phyloP scores from a whole-genome alignment of 2,888 invertebrate genomes.

The Taphrorychus bicolor region DNA sequence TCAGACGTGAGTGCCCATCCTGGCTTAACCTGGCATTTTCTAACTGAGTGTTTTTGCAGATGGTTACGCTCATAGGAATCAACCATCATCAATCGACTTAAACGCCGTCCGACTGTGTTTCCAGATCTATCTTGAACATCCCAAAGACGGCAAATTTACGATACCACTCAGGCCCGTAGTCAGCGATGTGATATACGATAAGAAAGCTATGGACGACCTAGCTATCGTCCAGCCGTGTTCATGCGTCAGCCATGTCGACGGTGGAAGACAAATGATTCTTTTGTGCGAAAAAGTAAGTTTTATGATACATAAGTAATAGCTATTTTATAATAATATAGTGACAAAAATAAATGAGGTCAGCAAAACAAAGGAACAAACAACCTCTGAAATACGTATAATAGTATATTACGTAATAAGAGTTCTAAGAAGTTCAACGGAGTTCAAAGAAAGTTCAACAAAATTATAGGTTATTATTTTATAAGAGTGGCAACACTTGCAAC shows the following conservation, averaged over 20 bases:
- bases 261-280: conserved; percentile 86
- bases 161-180: conserved; percentile 79
- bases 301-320: no score
- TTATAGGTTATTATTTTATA: no score
- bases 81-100: conserved; percentile 89
- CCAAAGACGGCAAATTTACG: conserved; percentile 69
- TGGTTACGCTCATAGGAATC: conserved; percentile 83
- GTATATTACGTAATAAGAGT: no score
- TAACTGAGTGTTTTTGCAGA: conserved; percentile 65
- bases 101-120: conserved; percentile 94
- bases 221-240: conserved; percentile 88
- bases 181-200: conserved; percentile 93
- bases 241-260: conserved; percentile 82
- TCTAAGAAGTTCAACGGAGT: no score
- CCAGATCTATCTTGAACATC: conserved; percentile 86
- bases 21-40: neutral
- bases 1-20: conserved; percentile 74
- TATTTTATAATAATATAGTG: no score
- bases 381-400: no score
- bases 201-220: conserved; percentile 94
- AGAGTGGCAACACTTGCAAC: no score
- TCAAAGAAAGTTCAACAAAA: no score
- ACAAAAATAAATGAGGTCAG: no score
- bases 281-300: conserved; percentile 91
- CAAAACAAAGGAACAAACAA: no score